phyloP scores from a whole-genome alignment of 1,140 invertebrate genomes.

The Leptinotarsa undecemlineata region DNA sequence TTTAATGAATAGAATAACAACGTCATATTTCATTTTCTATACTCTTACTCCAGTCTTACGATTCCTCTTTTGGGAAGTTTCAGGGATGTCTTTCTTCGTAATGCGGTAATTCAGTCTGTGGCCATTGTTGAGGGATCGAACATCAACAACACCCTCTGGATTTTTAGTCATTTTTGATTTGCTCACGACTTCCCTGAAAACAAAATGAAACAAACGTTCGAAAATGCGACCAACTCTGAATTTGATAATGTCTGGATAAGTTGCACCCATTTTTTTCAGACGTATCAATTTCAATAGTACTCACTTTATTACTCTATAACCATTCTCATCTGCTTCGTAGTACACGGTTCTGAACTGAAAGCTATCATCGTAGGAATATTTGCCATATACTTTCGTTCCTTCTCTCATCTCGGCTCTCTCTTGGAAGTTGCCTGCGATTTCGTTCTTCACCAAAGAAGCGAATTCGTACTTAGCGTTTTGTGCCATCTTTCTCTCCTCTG shows the following conservation, averaged over 20 bases:
- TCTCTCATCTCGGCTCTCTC: constrained; percentile 58
- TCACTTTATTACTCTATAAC: constrained; percentile 62
- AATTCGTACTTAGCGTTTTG: constrained; percentile 57
- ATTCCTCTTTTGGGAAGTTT: too few species aligned
- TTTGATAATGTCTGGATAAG: neutral
- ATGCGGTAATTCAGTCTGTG: constrained; percentile 36
- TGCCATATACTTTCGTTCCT: constrained; percentile 56
- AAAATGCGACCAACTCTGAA: neutral
- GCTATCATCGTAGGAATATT: constrained; percentile 63
- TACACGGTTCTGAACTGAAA: constrained; percentile 58
- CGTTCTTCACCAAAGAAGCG: constrained; percentile 57
- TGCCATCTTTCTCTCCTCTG: constrained; percentile 30
- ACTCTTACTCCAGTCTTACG: too few species aligned
- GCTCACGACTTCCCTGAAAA: constrained; percentile 53
- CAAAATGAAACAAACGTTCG: neutral
- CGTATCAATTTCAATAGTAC: constrained; percentile 30
- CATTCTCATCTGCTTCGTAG: constrained; percentile 63
- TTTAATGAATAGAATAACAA: too few species aligned
- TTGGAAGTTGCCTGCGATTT: constrained; percentile 58
- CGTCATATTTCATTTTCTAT: too few species aligned
- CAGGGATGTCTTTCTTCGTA: constrained; percentile 34
- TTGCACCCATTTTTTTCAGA: neutral
- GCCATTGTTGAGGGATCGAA: constrained; percentile 40
- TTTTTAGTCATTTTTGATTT: constrained; percentile 54
- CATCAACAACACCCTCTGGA: constrained; percentile 53